These are phyloP conservation scores for Andrena bucephala DNA, from an alignment of 2,888 invertebrate species.

Conservation along the genomic window DNA sequence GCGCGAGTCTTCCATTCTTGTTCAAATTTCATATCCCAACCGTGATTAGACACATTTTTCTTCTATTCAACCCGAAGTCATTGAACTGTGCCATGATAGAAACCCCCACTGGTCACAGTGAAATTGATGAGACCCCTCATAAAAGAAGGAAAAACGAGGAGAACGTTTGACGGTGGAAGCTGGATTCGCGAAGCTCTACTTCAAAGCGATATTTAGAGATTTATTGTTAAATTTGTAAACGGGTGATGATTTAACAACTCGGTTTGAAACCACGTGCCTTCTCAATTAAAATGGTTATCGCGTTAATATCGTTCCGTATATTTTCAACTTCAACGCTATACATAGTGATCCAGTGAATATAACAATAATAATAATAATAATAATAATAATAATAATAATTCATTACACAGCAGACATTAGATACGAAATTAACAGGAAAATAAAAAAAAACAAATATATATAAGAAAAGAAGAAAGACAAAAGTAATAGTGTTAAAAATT, in stretches of 20 bases:
- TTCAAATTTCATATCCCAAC: slow-evolving; percentile 66
- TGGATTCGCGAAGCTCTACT: not conserved
- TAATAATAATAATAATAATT: too few species aligned
- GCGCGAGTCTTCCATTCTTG: slow-evolving; percentile 30
- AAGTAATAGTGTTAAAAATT: too few species aligned
- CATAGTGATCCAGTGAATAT: too few species aligned
- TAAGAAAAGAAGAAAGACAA: too few species aligned
- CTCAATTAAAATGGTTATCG: too few species aligned
- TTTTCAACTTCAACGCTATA: too few species aligned
- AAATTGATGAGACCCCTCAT: slow-evolving; percentile 48
- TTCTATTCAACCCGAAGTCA: slow-evolving; percentile 56
- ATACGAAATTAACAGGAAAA: too few species aligned
- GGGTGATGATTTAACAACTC: not conserved
- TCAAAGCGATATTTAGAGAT: not conserved
- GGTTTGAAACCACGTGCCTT: not conserved
- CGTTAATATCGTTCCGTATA: too few species aligned
- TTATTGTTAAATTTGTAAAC: not conserved
- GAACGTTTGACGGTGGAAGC: not conserved
- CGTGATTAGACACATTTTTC: slow-evolving; percentile 69
- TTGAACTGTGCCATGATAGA: slow-evolving; percentile 65
- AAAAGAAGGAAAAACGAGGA: not conserved
- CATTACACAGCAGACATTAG: too few species aligned
- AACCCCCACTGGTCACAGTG: slow-evolving; percentile 45
- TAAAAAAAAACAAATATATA: too few species aligned
- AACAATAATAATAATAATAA: too few species aligned